Evolutionary conservation across 2,797 vertebrate genomes (phyloP), one percentile per base, ranked within the genome.

Genomic region (Distichodus sexfasciatus): DNA sequence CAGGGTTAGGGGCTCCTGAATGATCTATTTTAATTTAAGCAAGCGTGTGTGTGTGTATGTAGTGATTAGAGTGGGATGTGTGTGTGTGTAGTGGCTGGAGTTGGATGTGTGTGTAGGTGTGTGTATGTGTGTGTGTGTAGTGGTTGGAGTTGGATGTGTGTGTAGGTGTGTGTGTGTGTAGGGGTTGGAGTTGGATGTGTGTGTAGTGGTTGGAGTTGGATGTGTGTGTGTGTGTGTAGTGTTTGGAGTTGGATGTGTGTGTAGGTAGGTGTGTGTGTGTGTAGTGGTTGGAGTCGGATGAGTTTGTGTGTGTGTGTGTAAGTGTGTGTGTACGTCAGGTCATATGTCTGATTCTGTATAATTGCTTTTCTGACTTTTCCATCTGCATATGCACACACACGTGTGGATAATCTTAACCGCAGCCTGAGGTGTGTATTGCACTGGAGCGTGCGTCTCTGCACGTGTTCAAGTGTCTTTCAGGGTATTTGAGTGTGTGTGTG

Each of bases 371-470:
- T 43, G 48, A 14, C 6, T 51, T 55, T 55, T 17, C 38, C 17
- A 15, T 31, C 15, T 17, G 17, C 23, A 15, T 33, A 26, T 58
- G 48, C 26, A 10, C 24, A 6, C 33, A 71, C 53, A 72, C 54
- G 70, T 71, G 53, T 26, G 6, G 19, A 36, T 55, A 55, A 66
- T 66, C 51, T 38, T n/a, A n/a, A 41, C 11, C 9, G 9, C 28
- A 21, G 17, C 6, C 3, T 29, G 24, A 4, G 33, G 55, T 29
- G 46, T 31, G 8, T n/a, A 57, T n/a, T 14, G 9, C 9, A 6
- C 29, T 23, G n/a, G 11, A 24, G 35, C 10, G 11, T 23, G 43
- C 15, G 23, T 47, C 15, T 17, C 29, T 21, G 35, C 36, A 8
- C 44, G 35, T 48, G 43, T 15, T 31, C 48, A 53, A n/a, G 38